Conservation (phyloP, 2,113 vertebrate species). For the Lamprologus sp. region DNA sequence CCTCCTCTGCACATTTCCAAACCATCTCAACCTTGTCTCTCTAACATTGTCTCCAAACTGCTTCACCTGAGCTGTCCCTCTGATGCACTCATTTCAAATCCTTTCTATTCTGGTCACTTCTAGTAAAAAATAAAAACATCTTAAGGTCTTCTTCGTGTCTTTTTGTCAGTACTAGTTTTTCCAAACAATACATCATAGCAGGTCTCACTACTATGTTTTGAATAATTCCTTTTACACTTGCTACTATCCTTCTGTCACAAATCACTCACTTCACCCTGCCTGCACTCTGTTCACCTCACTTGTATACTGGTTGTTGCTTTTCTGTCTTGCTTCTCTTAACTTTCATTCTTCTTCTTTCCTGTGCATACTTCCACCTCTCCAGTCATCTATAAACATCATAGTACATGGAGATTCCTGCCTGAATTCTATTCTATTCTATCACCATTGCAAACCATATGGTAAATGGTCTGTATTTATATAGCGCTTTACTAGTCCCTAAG, state of each 20-base stretch:
- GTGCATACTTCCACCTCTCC: neutral
- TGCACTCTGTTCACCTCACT: neutral
- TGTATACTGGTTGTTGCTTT: neutral
- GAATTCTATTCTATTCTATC: no score
- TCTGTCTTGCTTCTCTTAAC: neutral
- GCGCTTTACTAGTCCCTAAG: no score
- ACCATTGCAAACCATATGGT: no score
- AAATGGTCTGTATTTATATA: no score
- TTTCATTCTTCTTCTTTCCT: neutral
- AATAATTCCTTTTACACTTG: no score
- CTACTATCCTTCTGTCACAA: no score
- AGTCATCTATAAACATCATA: no score
- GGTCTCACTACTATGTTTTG: no score
- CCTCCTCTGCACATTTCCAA: neutral
- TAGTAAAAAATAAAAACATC: no score
- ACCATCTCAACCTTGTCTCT: neutral
- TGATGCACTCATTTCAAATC: neutral
- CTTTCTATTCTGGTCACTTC: rapidly evolving
- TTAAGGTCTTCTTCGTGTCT: rapidly evolving
- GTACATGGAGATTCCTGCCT: no score
- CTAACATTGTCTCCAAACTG: neutral
- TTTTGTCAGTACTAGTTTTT: neutral
- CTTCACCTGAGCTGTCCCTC: neutral
- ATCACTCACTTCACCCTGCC: neutral
- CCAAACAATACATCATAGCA: no score